A percentile compares a stretch with the other conserved stretches of the same genome.
These are phyloP conservation scores for Drosophila navojoa DNA, from an alignment of 1,140 invertebrate genomes.

Conservation along the genomic window DNA sequence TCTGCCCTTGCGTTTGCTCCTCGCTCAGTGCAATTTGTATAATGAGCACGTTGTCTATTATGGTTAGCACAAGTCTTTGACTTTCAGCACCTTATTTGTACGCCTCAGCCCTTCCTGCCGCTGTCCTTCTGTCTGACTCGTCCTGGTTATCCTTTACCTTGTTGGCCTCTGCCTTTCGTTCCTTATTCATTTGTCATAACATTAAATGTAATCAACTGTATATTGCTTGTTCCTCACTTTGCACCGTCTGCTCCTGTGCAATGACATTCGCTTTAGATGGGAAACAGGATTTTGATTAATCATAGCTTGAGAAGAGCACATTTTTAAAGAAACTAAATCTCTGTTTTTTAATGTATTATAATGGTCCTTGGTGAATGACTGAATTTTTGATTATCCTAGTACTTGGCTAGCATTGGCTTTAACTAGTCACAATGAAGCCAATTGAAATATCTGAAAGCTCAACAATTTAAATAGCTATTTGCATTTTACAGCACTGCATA, in stretches of 20 bases:
- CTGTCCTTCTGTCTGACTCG: slow-evolving; percentile 12
- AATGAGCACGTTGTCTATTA: slow-evolving; percentile 70
- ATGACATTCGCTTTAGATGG: slow-evolving; percentile 21
- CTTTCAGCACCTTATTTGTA: slow-evolving; percentile 76
- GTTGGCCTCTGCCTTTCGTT: slow-evolving; percentile 1
- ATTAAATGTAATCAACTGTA: slow-evolving; percentile 8
- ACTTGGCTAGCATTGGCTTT: no score
- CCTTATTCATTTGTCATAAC: slow-evolving; percentile 14
- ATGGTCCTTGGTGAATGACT: no score
- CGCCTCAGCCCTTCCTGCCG: slow-evolving; percentile 11
- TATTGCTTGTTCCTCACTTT: background rate
- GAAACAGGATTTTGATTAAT: slow-evolving; percentile 1
- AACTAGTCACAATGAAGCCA: background rate
- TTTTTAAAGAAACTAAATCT: no score
- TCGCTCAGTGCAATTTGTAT: slow-evolving; percentile 71
- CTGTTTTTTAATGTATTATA: background rate
- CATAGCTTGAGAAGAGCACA: no score
- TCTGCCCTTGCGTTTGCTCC: background rate
- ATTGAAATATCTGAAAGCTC: background rate
- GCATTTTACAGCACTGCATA: background rate
- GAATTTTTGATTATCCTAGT: no score
- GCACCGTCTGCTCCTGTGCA: background rate
- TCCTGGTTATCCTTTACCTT: slow-evolving; percentile 21
- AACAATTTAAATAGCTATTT: background rate
- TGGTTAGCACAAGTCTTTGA: slow-evolving; percentile 68